These are phyloP conservation scores for Hippocampus kuda DNA, from an alignment of 2,797 vertebrate genomes.

Conservation along the genomic window DNA sequence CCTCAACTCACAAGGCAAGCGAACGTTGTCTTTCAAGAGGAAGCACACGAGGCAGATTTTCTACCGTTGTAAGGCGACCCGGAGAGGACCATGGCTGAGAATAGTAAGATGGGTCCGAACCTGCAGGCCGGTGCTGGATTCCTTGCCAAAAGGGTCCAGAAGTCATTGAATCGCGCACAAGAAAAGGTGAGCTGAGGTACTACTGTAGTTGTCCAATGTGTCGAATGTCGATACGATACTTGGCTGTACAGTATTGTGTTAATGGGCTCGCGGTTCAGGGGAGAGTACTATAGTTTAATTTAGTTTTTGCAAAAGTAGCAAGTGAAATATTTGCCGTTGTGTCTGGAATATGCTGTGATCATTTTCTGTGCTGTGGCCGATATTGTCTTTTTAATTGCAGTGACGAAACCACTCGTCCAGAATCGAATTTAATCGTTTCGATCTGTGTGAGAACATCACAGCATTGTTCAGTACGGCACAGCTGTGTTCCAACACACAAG, in stretches of 20 bases:
- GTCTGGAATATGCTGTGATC: not conserved
- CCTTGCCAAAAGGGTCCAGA: constrained; percentile 85
- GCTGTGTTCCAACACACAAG: constrained; percentile 31
- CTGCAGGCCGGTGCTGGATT: constrained; percentile 79
- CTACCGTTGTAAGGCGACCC: not conserved
- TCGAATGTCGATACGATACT: not conserved
- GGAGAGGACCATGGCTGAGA: constrained; percentile 74
- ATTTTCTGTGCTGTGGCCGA: too few species aligned
- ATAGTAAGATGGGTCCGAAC: constrained; percentile 67
- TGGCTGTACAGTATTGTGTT: not conserved
- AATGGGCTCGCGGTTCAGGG: not conserved
- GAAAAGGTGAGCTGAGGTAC: constrained; percentile 76
- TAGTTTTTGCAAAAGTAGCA: not conserved
- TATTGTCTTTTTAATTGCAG: not conserved
- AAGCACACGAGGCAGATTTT: constrained; percentile 17
- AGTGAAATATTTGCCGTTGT: not conserved
- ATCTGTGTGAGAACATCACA: not conserved
- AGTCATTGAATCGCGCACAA: constrained; percentile 81
- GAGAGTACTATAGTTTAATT: not conserved
- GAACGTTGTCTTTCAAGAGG: constrained; percentile 19
- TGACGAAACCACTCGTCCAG: not conserved
- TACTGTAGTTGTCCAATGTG: not conserved
- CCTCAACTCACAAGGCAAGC: constrained; percentile 8
- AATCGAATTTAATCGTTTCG: too few species aligned
- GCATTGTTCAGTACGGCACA: constrained; percentile 14